phyloP scores from a whole-genome alignment of 2,888 invertebrate genomes.

The Allygus modestus region DNA sequence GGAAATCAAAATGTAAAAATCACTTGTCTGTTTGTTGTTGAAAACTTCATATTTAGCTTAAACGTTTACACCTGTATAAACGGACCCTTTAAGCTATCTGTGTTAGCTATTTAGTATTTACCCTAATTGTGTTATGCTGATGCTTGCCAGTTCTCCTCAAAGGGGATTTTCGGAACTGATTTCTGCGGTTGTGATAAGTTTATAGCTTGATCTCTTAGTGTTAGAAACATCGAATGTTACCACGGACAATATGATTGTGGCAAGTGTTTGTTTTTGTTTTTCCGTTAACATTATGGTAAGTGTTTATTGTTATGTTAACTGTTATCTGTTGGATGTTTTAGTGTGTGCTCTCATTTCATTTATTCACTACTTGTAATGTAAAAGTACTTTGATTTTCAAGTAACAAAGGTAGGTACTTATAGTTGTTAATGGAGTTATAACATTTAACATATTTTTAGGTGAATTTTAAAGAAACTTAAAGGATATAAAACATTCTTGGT shows the following conservation, averaged over 20 bases:
- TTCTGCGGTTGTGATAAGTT: conserved; percentile 39
- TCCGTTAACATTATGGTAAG: conserved; percentile 2
- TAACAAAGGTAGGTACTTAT: conserved; percentile 10
- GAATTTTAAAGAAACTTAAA: no score
- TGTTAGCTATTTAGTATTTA: conserved; percentile 17
- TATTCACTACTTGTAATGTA: background rate
- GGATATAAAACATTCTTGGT: no score
- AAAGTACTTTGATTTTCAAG: background rate
- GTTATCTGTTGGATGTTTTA: conserved; percentile 39
- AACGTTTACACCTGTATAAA: background rate
- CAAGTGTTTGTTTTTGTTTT: conserved; percentile 33
- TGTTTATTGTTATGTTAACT: conserved; percentile 45
- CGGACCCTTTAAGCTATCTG: background rate
- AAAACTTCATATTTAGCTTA: background rate
- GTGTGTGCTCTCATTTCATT: background rate
- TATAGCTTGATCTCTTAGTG: conserved; percentile 16
- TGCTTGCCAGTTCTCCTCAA: background rate
- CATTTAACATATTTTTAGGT: no score
- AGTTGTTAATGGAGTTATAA: no score
- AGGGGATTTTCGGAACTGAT: background rate
- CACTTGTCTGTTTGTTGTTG: background rate
- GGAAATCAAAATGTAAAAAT: background rate
- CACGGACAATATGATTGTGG: conserved; percentile 37
- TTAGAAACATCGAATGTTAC: conserved; percentile 47
- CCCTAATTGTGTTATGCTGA: background rate